phyloP scores from a whole-genome alignment of 92 coral and sea anemone species.

The Umimayanthus kanabou region DNA sequence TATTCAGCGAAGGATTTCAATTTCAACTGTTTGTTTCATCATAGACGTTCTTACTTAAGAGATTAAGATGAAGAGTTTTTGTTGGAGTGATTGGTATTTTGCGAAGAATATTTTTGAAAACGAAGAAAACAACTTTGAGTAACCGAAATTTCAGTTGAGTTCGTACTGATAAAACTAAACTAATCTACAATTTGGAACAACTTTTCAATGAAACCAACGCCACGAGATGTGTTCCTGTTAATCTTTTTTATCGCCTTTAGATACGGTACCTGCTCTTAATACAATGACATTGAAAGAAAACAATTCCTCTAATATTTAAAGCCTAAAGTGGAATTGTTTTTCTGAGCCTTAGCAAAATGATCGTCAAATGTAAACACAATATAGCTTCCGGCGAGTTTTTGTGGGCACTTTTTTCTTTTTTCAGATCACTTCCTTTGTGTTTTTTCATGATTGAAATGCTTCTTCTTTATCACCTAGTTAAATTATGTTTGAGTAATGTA shows the following conservation, averaged over 20 bases:
- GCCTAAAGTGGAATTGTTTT: background rate
- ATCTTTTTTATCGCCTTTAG: too few relatives aligned
- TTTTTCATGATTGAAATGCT: background rate
- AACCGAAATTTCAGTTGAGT: too few relatives aligned
- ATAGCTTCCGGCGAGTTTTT: background rate
- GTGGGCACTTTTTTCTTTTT: background rate
- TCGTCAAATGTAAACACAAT: background rate
- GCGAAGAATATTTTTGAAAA: background rate
- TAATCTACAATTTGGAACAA: background rate
- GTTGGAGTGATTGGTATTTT: background rate
- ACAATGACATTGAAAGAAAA: background rate
- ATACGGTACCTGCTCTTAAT: too few relatives aligned
- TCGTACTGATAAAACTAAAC: background rate
- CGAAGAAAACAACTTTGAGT: background rate
- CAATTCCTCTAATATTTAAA: too few relatives aligned
- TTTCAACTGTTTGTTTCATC: too few relatives aligned
- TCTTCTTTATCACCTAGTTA: too few relatives aligned
- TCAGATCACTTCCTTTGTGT: background rate
- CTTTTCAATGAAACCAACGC: background rate
- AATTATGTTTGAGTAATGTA: background rate
- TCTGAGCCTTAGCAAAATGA: background rate
- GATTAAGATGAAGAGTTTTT: background rate
- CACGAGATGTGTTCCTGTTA: background rate
- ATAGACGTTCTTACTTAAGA: background rate
- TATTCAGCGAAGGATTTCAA: background rate